phyloP scores from a whole-genome alignment of 2,888 invertebrate species.

The Poecilus cupreus region DNA sequence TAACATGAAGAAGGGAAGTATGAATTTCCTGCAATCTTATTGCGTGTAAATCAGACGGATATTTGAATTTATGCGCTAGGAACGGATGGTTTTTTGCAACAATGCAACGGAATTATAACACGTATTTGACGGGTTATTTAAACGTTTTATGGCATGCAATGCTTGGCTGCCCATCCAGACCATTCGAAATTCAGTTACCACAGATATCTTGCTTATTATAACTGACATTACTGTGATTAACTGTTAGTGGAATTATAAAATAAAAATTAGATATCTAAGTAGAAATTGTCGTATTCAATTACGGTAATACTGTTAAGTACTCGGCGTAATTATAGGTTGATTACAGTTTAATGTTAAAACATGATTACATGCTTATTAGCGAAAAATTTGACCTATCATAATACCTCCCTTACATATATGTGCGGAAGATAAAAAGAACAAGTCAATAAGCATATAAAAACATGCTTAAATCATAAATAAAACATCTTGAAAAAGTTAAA shows the following conservation, averaged over 20 bases:
- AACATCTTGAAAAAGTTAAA: constrained; percentile 30
- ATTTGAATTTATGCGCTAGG: constrained; percentile 29
- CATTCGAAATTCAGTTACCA: neutral
- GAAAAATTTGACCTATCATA: no score
- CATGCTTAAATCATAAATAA: constrained; percentile 19
- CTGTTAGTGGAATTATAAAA: neutral
- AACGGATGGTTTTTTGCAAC: constrained; percentile 1
- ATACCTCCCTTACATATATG: neutral
- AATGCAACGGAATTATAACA: neutral
- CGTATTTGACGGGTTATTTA: neutral
- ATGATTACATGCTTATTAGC: no score
- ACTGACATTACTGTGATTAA: neutral
- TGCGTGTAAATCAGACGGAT: constrained; percentile 39
- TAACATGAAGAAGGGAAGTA: constrained; percentile 44
- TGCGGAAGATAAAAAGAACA: neutral
- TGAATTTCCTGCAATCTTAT: constrained; percentile 39
- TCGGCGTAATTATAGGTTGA: neutral
- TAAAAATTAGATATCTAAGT: neutral
- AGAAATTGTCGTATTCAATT: neutral
- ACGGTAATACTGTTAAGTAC: neutral
- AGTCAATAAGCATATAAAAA: neutral
- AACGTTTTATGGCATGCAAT: neutral
- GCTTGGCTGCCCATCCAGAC: neutral
- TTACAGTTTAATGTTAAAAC: no score
- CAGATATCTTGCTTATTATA: constrained; percentile 2